Percentiles rank a stretch among this genome's conserved stretches.
Conservation (phyloP, 2,113 vertebrate genomes). For the Crypturellus undulatus region DNA sequence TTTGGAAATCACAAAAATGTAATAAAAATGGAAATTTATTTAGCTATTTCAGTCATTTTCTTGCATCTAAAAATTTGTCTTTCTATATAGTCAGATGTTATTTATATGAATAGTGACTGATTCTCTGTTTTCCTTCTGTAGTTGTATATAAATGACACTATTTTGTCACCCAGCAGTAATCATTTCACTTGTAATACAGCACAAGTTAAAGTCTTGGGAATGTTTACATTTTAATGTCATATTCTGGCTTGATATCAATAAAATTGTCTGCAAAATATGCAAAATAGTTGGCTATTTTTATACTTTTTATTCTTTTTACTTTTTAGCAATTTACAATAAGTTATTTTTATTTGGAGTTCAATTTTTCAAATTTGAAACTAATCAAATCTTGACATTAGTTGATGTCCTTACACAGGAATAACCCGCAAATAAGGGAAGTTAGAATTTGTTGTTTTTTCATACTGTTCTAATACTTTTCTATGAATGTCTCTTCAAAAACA, state of each 20-base stretch:
- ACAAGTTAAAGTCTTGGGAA: not conserved
- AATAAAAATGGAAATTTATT: not conserved
- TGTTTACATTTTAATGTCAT: not conserved
- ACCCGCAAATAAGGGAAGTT: not conserved
- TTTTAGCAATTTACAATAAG: not conserved
- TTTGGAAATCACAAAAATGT: not conserved
- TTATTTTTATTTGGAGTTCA: not conserved
- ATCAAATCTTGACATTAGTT: not conserved
- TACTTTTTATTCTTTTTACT: not conserved
- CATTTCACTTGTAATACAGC: not conserved
- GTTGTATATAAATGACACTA: not conserved
- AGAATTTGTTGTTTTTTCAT: not conserved
- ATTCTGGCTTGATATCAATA: not conserved
- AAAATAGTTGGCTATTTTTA: not conserved
- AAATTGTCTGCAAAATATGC: not conserved
- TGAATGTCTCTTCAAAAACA: constrained; percentile 5
- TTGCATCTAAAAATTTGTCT: not conserved
- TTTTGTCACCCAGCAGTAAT: not conserved
- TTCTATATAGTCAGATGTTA: not conserved
- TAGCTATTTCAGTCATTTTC: not conserved
- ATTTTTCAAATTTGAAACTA: not conserved
- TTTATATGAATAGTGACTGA: not conserved
- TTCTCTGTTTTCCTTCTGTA: not conserved
- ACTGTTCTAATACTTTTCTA: not conserved
- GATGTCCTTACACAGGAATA: not conserved